These are phyloP conservation scores for Sprattus sprattus DNA, from an alignment of 2,113 vertebrate species.

Conservation along the genomic window DNA sequence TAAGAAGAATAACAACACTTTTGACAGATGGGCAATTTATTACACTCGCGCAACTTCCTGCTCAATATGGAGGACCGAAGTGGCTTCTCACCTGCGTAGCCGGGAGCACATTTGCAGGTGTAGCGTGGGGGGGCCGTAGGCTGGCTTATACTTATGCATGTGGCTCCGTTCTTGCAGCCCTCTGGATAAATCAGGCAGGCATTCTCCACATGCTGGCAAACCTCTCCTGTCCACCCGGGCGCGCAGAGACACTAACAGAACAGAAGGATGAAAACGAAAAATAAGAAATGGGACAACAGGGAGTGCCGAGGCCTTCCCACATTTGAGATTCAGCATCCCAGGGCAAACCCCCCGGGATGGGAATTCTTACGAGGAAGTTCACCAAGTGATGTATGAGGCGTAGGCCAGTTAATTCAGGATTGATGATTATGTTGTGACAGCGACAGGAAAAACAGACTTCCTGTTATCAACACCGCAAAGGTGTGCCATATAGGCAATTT, in stretches of 20 bases:
- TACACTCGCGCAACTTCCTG: neutral
- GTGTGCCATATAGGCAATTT: neutral
- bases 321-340: neutral
- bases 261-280: slow-evolving; percentile 33
- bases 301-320: neutral
- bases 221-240: slow-evolving; percentile 70
- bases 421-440: neutral
- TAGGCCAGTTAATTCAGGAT: neutral
- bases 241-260: slow-evolving; percentile 71
- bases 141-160: slow-evolving; percentile 69
- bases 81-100: slow-evolving; percentile 72
- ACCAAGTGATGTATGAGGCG: neutral
- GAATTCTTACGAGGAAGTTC: neutral
- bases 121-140: slow-evolving; percentile 56
- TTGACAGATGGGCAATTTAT: slow-evolving; percentile 15
- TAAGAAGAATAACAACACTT: slow-evolving; percentile 11
- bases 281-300: neutral
- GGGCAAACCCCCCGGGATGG: neutral
- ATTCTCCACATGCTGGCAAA: slow-evolving; percentile 72
- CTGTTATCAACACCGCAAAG: neutral
- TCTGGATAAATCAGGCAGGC: slow-evolving; percentile 69
- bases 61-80: slow-evolving; percentile 26
- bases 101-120: slow-evolving; percentile 64
- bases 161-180: slow-evolving; percentile 66
- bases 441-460: neutral